Evolutionary conservation across 2,797 vertebrate species (phyloP), one percentile per base, ranked within the genome.

Genomic region (Ctenosaura bakeri): DNA sequence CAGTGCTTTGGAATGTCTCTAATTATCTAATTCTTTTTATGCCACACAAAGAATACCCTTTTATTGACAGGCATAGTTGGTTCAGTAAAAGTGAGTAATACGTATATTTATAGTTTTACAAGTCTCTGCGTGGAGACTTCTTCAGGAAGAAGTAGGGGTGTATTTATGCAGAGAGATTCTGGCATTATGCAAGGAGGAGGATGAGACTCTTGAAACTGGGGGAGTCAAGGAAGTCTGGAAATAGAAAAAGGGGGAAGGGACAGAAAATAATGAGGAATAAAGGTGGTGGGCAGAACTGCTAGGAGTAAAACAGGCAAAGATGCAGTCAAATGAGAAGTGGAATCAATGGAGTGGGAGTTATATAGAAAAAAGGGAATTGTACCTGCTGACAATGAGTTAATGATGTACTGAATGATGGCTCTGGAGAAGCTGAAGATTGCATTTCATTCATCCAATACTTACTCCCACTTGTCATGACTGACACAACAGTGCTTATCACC

Each of bases 361-460:
- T 4, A 8, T 9, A 20, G 83, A 35, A 46, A 56, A 16, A 35
- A 83, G 4, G 22, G 50, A 89, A 52, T 52, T 62, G 22, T 50
- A 46, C 69, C 54, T 52, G 38, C 54, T 83, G 71, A 83, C 88
- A 6, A 7, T 35, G 71, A 35, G 13, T 54, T 76, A 82, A 88
- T 59, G 50, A 59, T 82, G 66, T 88, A 82, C 66, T 84, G 38
- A 89, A 46, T 89, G 38, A 85, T 81, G 54, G 46, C 20, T 6
- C 62, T 56, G 35, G 74, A 20, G 50, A 85, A 85, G 59, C 32
- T 46, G 22, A 52, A 66, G 62, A 32, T 54, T 64, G 26, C 73
- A 32, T 29, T 78, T 85, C 88, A 38, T 66, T 38, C 82, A 78
- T 69, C 73, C 83, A 32, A 4, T 69, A 18, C 74, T 74, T 22